Evolutionary conservation across 2,888 invertebrate genomes (phyloP).

Genomic region (Sclerodermus sp.): DNA sequence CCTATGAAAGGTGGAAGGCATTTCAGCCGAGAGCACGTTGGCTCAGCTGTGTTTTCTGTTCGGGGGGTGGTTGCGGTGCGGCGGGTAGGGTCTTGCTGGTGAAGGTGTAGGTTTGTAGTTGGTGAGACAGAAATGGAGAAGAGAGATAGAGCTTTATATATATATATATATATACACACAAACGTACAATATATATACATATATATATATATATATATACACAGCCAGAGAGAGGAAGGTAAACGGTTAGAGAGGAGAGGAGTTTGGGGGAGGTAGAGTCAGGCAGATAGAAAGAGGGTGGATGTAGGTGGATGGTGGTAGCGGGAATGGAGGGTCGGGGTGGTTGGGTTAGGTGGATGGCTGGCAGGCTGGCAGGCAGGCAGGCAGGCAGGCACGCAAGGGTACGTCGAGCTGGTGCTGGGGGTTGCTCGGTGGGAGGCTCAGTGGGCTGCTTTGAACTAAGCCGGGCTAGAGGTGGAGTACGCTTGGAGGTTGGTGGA

Average conservation of each 20-base stretch:
- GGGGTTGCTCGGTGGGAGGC: conserved; percentile 32
- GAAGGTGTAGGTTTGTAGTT: no score
- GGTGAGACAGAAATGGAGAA: no score
- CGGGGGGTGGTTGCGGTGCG: conserved; percentile 42
- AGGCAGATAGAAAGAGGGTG: background rate
- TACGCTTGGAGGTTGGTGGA: conserved; percentile 46
- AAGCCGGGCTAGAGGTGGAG: conserved; percentile 51
- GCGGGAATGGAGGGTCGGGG: conserved; percentile 12
- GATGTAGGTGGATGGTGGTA: conserved; percentile 9
- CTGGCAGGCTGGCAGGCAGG: conserved; percentile 51
- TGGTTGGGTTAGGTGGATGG: conserved; percentile 41
- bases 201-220: no score
- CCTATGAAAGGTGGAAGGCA: conserved; percentile 48
- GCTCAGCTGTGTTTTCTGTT: conserved; percentile 57
- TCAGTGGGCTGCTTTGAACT: conserved; percentile 54
- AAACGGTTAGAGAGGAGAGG: conserved; percentile 13
- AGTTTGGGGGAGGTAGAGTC: conserved; percentile 20
- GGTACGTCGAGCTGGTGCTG: conserved; percentile 37
- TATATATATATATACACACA: no score
- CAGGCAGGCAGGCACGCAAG: conserved; percentile 48
- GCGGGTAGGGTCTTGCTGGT: conserved; percentile 13
- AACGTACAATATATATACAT: no score
- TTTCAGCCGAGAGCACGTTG: conserved; percentile 49
- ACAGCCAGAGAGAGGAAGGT: no score
- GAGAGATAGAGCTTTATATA: no score